Evolutionary conservation across 2,888 invertebrate genomes (phyloP), one percentile per base, ranked within the genome.

Genomic region (Marronus borbonicus): DNA sequence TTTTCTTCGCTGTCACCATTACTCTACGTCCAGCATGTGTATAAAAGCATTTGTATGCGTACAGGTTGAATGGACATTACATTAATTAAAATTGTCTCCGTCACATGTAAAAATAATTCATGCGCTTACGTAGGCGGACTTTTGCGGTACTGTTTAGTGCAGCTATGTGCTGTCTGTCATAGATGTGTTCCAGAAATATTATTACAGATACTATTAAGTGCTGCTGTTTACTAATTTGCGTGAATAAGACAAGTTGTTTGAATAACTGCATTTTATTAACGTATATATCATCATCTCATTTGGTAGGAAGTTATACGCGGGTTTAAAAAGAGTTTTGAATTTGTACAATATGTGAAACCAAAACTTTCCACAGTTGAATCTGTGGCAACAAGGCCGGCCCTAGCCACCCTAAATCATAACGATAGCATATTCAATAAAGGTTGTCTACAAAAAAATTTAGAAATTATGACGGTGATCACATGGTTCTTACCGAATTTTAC

Each of bases 1-100:
- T 62, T 62, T 62, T 3, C 62, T 20, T 28, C 28, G 14, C 62
- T 62, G 62, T 62, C 62, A 62, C 28, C 28, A 62, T 62, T 62
- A 62, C 14, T 62, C 62, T 31, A 28, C 28, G 31, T 62, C 62
- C 24, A 28, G 12, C 31, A 24, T 31, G 14, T 14, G 28, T 62
- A 62, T 62, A 62, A 31, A 28, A 62, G 24, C 62, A 62, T 62
- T 62, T 62, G 12, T 62, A 14, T 28, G 62, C 31, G 14, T 62
- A 62, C 62, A 31, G 31, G 62, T 31, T 62, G 28, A 62, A 62
- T 14, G 62, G 62, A 62, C 62, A 62, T 62, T 62, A 62, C 62
- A 62, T 62, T 62, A 62, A 62, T 62, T 62, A 62, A 62, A 62
- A 28, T 62, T 62, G 62, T 62, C 8, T 14, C 62, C 12, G 62